Percentiles rank a stretch among this genome's conserved stretches.
phyloP scores from a whole-genome alignment of 2,113 vertebrate species.

The Anolis carolinensis region DNA sequence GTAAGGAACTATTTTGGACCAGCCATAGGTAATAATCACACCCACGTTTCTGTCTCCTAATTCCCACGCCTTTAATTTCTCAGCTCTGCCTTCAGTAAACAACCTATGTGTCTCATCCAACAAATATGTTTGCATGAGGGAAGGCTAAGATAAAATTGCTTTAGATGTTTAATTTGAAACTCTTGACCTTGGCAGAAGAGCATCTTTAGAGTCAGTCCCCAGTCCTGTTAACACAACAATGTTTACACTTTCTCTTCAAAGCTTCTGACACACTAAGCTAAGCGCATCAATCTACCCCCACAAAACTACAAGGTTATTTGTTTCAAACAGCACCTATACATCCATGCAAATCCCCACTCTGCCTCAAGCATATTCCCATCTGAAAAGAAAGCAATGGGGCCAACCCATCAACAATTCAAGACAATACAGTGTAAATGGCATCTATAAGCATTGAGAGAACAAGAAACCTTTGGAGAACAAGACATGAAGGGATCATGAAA shows the following conservation, averaged over 20 bases:
- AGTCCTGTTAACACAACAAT: neutral
- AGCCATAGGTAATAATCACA: neutral
- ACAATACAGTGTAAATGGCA: too few species aligned
- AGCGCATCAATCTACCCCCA: neutral
- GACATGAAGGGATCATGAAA: too few species aligned
- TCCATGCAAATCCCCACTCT: neutral
- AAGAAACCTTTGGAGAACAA: too few species aligned
- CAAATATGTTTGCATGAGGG: neutral
- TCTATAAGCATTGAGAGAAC: too few species aligned
- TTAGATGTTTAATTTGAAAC: neutral
- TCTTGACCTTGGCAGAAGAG: neutral
- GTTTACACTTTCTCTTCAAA: neutral
- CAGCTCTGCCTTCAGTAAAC: neutral
- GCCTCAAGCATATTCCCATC: neutral
- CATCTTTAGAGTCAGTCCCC: neutral
- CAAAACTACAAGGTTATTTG: neutral
- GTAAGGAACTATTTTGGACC: too few species aligned
- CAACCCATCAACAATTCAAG: too few species aligned
- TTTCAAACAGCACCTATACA: neutral
- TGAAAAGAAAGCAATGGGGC: neutral
- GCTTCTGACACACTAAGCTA: neutral
- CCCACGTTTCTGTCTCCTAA: constrained; percentile 10
- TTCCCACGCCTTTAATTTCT: neutral
- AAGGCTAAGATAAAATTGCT: neutral
- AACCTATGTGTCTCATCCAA: neutral